A percentile compares a stretch with the other conserved stretches of the same genome.
Conservation (phyloP, 2,888 invertebrate species). For the Lycophotia porphyrea region DNA sequence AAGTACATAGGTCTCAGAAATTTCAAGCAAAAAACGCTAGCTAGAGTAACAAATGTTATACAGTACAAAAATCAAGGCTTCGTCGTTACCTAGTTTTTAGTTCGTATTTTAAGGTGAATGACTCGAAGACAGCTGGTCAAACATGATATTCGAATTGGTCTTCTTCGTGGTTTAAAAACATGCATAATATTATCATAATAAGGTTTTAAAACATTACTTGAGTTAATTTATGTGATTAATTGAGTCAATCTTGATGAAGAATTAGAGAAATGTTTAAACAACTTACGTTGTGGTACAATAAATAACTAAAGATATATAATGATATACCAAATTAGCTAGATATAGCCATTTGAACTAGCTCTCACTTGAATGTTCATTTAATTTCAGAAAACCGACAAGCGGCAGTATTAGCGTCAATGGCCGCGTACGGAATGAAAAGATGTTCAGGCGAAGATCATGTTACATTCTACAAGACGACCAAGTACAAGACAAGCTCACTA, state of each 20-base stretch:
- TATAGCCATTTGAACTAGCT: not conserved
- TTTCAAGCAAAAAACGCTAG: not conserved
- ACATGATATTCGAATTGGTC: not conserved
- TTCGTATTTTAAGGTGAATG: conserved; percentile 24
- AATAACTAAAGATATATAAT: not conserved
- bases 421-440: conserved; percentile 91
- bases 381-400: conserved; percentile 84
- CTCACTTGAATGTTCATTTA: conserved; percentile 8
- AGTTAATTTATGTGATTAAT: no score
- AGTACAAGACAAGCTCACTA: conserved; percentile 95
- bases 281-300: not conserved
- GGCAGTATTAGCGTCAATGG: conserved; percentile 95
- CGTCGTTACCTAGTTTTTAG: not conserved
- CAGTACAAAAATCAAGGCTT: not conserved
- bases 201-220: not conserved
- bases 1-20: not conserved
- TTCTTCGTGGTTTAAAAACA: not conserved
- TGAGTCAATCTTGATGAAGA: not conserved
- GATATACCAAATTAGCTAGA: not conserved
- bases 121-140: conserved; percentile 25
- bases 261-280: not conserved
- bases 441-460: conserved; percentile 94
- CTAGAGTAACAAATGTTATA: not conserved
- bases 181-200: not conserved
- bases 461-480: conserved; percentile 97